Conservation (phyloP, 1,140 invertebrate species). For the Pachyrhynchus sulphureomaculatus region DNA sequence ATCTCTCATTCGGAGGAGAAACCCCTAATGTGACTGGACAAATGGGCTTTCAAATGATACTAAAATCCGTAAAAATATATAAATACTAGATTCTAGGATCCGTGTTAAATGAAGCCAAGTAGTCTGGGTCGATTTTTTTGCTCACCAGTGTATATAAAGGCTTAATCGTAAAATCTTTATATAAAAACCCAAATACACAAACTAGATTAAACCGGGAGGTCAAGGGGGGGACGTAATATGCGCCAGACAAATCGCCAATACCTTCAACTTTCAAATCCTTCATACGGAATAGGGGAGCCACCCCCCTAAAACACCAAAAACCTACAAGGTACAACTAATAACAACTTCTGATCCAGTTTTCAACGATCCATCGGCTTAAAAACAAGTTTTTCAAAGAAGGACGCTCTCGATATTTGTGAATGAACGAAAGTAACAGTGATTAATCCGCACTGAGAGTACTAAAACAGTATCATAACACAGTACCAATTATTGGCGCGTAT, state of each 20-base stretch:
- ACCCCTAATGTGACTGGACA: too few relatives aligned
- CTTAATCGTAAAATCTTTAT: too few relatives aligned
- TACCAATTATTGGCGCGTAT: conserved; percentile 4
- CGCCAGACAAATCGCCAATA: not conserved
- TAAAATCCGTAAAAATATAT: too few relatives aligned
- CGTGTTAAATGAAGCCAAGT: too few relatives aligned
- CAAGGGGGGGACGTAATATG: not conserved
- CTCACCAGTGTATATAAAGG: too few relatives aligned
- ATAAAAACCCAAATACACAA: too few relatives aligned
- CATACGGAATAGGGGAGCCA: not conserved
- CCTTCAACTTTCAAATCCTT: not conserved
- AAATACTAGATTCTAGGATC: too few relatives aligned
- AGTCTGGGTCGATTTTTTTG: too few relatives aligned
- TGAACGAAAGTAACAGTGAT: conserved; percentile 29
- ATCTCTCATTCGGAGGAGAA: too few relatives aligned
- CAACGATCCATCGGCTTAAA: conserved; percentile 10
- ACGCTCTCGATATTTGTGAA: conserved; percentile 20
- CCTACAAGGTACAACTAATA: conserved; percentile 6
- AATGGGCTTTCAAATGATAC: too few relatives aligned
- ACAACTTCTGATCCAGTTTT: conserved; percentile 22
- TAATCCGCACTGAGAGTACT: conserved; percentile 1
- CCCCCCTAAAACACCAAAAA: conserved; percentile 1
- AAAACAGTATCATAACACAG: not conserved
- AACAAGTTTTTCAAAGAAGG: conserved; percentile 18
- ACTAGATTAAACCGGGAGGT: too few relatives aligned